Evolutionary conservation across 2,888 invertebrate species (phyloP), one percentile per base, ranked within the genome.

Genomic region (Eueremaeus valkanovi): DNA sequence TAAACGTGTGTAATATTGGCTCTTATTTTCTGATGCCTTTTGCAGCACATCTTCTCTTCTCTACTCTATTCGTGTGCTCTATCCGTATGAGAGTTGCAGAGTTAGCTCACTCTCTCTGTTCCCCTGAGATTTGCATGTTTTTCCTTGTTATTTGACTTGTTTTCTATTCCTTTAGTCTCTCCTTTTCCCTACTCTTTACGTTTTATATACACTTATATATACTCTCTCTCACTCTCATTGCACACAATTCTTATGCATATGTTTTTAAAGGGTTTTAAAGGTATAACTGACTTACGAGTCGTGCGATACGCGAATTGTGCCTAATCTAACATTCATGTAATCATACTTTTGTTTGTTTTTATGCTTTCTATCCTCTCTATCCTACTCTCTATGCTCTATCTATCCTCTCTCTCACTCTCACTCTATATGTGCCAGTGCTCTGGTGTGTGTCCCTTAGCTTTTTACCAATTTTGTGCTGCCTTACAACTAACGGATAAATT

Each of bases 271-370:
- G 68, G 36, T 13, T 68, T 68, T 68, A 40, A 36, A 68, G 68
- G 68, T 68, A 68, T 68, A 68, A 40, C 40, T 40, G 40, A 68
- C 68, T 68, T 68, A 36, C 40, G n/a, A 68, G 40, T 9, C 9
- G 61, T 18, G 29, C n/a, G 11, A 61, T 61, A 31, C 61, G 13
- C 27, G 31, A 61, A 11, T 40, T 40, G 68, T 68, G 68, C 40
- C 68, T 68, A 68, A 68, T 68, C 68, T 68, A 68, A 68, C 33
- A 68, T 68, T 68, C 68, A 68, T 68, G 68, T 68, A n/a, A 68
- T 68, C 40, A 42, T 42, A 68, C 68, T 68, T 61, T 31, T 68
- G 68, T 68, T 68, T 68, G 68, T 68, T 24, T 68, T 68, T 68
- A 68, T 68, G 24, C 68, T 68, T n/a, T 36, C 21, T 68, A 36